Evolutionary conservation across 2,113 vertebrate species (phyloP).

Genomic region (Vulpes vulpes): DNA sequence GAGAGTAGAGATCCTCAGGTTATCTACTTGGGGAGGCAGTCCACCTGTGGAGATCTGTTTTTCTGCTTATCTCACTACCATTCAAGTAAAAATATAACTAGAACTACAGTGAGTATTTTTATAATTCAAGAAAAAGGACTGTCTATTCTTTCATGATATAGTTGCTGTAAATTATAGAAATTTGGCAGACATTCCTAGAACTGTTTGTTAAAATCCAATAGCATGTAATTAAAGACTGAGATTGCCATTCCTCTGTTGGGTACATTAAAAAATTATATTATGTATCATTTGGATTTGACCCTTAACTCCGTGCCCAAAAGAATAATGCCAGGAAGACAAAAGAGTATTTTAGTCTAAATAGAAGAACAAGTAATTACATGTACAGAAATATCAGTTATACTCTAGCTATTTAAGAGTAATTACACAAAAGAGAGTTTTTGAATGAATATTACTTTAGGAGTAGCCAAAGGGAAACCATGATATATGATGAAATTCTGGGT

Average conservation of each 20-base stretch:
- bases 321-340: slow-evolving; percentile 68
- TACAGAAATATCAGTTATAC: slow-evolving; percentile 55
- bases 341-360: slow-evolving; percentile 68
- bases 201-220: slow-evolving; percentile 80
- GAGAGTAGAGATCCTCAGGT: neutral
- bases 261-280: slow-evolving; percentile 73
- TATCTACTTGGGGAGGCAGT: neutral
- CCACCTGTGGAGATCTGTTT: neutral
- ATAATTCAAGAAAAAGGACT: slow-evolving; percentile 56
- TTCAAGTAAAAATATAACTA: slow-evolving; percentile 27
- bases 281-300: slow-evolving; percentile 71
- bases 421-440: slow-evolving; percentile 57
- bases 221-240: slow-evolving; percentile 73
- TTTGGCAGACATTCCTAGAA: slow-evolving; percentile 72
- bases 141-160: slow-evolving; percentile 49
- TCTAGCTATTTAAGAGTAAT: slow-evolving; percentile 61
- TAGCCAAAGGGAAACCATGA: slow-evolving; percentile 61
- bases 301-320: slow-evolving; percentile 60
- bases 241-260: slow-evolving; percentile 66
- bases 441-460: slow-evolving; percentile 65
- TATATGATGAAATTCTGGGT: slow-evolving; percentile 30
- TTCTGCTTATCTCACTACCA: neutral
- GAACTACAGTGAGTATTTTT: slow-evolving; percentile 48
- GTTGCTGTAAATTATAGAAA: slow-evolving; percentile 69
- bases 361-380: slow-evolving; percentile 44